Evolutionary conservation across 2,113 vertebrate genomes (phyloP).

Genomic region (Myotis davidii): DNA sequence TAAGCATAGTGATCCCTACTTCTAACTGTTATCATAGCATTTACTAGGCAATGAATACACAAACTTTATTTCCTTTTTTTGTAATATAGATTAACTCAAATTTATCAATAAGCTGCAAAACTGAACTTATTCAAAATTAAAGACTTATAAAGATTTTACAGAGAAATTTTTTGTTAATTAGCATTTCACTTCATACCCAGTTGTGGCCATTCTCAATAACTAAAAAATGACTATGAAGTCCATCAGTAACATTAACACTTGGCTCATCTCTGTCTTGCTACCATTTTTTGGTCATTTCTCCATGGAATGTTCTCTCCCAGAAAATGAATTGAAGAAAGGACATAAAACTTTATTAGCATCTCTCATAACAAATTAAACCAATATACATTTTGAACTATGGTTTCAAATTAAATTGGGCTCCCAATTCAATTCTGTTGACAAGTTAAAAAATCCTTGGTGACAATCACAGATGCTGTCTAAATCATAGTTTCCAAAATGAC

Average conservation of each 20-base stretch:
- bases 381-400: background rate
- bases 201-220: background rate
- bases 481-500: background rate
- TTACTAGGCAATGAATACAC: background rate
- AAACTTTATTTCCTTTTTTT: background rate
- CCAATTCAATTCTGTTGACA: background rate
- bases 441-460: background rate
- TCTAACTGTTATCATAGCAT: background rate
- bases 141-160: background rate
- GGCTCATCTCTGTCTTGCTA: background rate
- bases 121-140: constrained; percentile 33
- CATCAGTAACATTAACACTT: background rate
- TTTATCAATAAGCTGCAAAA: constrained; percentile 2
- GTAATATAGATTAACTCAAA: background rate
- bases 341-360: background rate
- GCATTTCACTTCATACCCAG: background rate
- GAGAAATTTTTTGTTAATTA: background rate
- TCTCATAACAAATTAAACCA: background rate
- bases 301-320: background rate
- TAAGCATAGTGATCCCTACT: background rate
- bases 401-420: constrained; percentile 6
- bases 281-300: background rate
- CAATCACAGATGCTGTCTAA: background rate
- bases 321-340: constrained; percentile 2
- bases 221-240: background rate